A percentile compares a stretch with the other conserved stretches of the same genome.
Evolutionary conservation across 1,140 invertebrate species (phyloP).

Genomic region (Adoxophyes honmai): DNA sequence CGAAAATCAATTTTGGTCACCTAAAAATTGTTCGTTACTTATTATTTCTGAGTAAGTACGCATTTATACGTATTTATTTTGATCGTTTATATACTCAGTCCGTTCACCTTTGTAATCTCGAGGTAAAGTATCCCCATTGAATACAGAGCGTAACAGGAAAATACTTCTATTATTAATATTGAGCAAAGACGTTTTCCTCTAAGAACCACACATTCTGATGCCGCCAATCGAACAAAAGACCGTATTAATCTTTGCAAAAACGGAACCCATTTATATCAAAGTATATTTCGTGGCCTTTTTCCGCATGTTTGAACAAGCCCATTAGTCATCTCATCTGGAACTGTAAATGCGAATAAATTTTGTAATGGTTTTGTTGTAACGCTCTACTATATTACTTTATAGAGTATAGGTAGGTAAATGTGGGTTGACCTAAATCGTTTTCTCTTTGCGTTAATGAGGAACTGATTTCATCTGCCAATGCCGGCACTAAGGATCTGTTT

Average conservation of each 20-base stretch:
- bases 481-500: too few species aligned
- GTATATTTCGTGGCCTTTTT: conserved; percentile 19
- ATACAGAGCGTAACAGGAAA: neutral
- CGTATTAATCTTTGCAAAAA: neutral
- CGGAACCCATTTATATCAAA: neutral
- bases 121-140: neutral
- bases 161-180: neutral
- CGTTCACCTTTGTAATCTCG: neutral
- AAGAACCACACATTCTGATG: neutral
- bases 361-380: neutral
- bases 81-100: too few species aligned
- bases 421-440: too few species aligned
- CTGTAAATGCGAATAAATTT: conserved; percentile 7
- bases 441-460: too few species aligned
- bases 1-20: too few species aligned
- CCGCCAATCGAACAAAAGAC: neutral
- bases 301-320: conserved; percentile 23
- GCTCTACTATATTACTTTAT: too few species aligned
- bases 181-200: neutral
- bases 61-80: too few species aligned
- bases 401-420: too few species aligned
- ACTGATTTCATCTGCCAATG: too few species aligned
- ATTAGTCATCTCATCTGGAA: conserved; percentile 24
- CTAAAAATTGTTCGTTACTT: too few species aligned
- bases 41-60: too few species aligned